Evolutionary conservation across 2,888 invertebrate genomes (phyloP), one percentile per base, ranked within the genome.

Genomic region (Eupithecia dodoneata): DNA sequence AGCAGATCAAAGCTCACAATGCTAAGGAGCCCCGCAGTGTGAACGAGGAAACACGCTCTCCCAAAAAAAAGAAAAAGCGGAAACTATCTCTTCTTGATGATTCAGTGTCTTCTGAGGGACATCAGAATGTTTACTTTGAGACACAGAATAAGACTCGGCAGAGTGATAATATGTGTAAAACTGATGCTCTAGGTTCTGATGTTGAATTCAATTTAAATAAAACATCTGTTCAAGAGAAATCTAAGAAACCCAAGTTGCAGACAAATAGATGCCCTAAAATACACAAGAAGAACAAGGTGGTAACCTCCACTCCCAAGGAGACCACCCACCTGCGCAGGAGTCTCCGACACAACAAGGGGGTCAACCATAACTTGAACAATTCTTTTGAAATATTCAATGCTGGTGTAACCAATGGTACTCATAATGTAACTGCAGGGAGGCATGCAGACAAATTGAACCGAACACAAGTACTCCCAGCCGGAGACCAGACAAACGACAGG

Each of bases 181-280:
- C 91, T 6, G 90, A 90, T 15, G 87, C 87, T 2, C 72, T 88
- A 2, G 89, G 87, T 6, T 93, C 93, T 5, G 90, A 93, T 81
- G 81, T 91, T 42, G 93, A 94, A 77, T 93, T 94, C 79, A 91
- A 93, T 83, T 92, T 94, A 55, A 94, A 91, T 84, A 90, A 88
- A 45, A 85, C 88, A n/a, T 88, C 90, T 3, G 80, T 87, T 10
- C 87, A 86, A 79, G 85, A 84, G 4, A 94, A 92, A 79, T 81
- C 85, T 15, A 94, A 91, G 82, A 88, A 84, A 79, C 77, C 80
- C 0, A 92, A 88, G 81, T 76, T 87, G 59, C 88, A 89, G 76
- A 92, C 88, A 77, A 88, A 83, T 67, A 88, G 79, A 72, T 83
- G 85, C 77, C 85, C 85, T 44, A 83, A 83, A 69, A 52, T 88